Percentiles rank a stretch among this genome's conserved stretches.
Evolutionary conservation across 2,113 vertebrate genomes (phyloP).

Genomic region (Poeciliopsis prolifica): DNA sequence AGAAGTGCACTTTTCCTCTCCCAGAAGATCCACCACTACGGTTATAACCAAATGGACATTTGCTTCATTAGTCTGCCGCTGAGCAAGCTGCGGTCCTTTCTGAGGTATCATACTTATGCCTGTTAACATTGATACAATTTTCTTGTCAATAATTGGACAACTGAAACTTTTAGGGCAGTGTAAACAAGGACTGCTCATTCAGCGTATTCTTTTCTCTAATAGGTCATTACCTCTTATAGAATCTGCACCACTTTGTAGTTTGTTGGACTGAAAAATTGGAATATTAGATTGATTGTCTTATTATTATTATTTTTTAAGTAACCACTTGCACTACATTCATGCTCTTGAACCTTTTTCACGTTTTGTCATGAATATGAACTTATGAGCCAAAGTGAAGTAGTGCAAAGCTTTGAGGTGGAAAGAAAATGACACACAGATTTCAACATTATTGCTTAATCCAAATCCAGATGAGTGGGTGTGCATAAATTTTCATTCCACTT

Average conservation of each 20-base stretch:
- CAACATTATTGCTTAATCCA: too few relatives aligned
- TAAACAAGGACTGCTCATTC: conserved; percentile 67
- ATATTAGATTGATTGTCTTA: conserved; percentile 61
- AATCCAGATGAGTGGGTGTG: too few relatives aligned
- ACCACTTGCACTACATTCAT: neutral
- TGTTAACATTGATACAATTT: conserved; percentile 72
- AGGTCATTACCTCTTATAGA: conserved; percentile 56
- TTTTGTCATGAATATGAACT: too few relatives aligned
- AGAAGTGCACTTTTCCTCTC: conserved; percentile 85
- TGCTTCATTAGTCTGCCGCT: conserved; percentile 76
- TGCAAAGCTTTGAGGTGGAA: too few relatives aligned
- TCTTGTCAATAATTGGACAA: conserved; percentile 63
- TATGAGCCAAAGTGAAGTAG: too few relatives aligned
- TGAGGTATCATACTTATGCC: conserved; percentile 70
- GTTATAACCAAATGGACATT: conserved; percentile 81
- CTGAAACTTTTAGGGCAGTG: conserved; percentile 56
- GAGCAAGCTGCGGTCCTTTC: conserved; percentile 64
- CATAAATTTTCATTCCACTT: too few relatives aligned
- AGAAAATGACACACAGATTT: too few relatives aligned
- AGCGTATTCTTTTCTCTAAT: conserved; percentile 65
- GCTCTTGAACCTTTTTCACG: too few relatives aligned
- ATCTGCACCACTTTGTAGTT: conserved; percentile 43
- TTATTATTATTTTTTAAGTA: conserved; percentile 18
- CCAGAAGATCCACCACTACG: conserved; percentile 79
- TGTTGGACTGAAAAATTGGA: conserved; percentile 52